A percentile compares a stretch with the other conserved stretches of the same genome.
Conservation (phyloP, 2,888 invertebrate genomes). For the Sinhomidia bicolor region DNA sequence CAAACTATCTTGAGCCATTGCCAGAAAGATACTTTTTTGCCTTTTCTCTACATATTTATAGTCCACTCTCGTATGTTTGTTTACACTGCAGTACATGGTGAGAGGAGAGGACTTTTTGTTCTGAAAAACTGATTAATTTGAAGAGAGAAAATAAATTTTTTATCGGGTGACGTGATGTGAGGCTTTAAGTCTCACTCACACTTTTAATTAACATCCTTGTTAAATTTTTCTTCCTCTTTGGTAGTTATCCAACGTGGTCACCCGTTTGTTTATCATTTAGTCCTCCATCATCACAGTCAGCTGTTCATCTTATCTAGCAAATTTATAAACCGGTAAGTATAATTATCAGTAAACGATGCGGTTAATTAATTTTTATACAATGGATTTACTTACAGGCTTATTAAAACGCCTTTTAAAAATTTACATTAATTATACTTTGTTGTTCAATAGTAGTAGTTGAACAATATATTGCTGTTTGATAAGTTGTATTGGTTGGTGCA, state of each 20-base stretch:
- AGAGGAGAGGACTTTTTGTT: too few species aligned
- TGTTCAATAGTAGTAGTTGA: too few species aligned
- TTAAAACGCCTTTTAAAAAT: too few species aligned
- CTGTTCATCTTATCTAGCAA: background rate
- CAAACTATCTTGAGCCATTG: slow-evolving; percentile 27
- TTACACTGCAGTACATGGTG: too few species aligned
- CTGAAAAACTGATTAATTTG: background rate
- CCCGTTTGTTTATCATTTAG: background rate
- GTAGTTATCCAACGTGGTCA: background rate
- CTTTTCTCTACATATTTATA: background rate
- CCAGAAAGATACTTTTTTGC: background rate
- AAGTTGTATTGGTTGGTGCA: too few species aligned
- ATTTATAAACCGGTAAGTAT: too few species aligned
- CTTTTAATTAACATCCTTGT: background rate
- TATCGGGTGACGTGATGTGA: slow-evolving; percentile 38
- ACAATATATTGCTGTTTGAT: too few species aligned
- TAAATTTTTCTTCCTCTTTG: background rate
- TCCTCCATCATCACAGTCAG: background rate
- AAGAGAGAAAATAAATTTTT: background rate
- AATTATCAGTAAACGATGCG: too few species aligned
- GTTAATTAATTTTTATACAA: too few species aligned
- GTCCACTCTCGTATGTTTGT: background rate
- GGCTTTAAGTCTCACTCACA: slow-evolving; percentile 53
- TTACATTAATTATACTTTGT: too few species aligned
- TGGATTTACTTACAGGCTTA: too few species aligned